phyloP scores from a whole-genome alignment of 2,113 vertebrate genomes.

The Naja naja region DNA sequence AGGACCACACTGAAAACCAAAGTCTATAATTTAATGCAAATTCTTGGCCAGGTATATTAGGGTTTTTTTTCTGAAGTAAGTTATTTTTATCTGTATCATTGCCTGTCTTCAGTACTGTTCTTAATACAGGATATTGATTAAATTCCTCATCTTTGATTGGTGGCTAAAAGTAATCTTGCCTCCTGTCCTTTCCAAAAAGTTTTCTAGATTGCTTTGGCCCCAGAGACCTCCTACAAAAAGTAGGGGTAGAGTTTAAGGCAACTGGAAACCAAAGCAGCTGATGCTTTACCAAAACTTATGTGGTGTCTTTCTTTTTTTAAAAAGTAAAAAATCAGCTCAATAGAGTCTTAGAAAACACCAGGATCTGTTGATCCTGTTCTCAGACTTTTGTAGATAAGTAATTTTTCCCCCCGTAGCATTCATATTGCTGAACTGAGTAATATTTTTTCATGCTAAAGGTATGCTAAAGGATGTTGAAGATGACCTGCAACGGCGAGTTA shows the following conservation, averaged over 20 bases:
- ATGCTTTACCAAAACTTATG: not conserved
- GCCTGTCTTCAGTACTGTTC: not conserved
- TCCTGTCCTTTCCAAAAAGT: not conserved
- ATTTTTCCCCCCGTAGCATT: rapidly evolving
- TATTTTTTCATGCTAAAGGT: constrained; percentile 68
- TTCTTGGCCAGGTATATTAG: not conserved
- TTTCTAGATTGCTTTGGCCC: not conserved
- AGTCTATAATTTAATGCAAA: not conserved
- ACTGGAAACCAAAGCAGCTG: not conserved
- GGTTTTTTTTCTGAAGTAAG: not conserved
- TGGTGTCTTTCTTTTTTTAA: not conserved
- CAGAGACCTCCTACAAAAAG: not conserved
- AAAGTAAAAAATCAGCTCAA: not conserved
- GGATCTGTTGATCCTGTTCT: not conserved
- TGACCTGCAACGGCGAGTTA: constrained; percentile 96
- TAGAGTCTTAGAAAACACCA: not conserved
- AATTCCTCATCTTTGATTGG: not conserved
- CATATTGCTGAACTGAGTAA: not conserved
- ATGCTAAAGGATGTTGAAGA: constrained; percentile 99
- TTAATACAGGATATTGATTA: not conserved
- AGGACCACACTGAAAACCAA: not conserved
- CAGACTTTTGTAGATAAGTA: not conserved
- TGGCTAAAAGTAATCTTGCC: not conserved
- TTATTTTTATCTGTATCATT: not conserved
- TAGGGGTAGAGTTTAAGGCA: not conserved